Conservation (phyloP, 1,140 invertebrate genomes). For the Diabrotica undecimpunctata region DNA sequence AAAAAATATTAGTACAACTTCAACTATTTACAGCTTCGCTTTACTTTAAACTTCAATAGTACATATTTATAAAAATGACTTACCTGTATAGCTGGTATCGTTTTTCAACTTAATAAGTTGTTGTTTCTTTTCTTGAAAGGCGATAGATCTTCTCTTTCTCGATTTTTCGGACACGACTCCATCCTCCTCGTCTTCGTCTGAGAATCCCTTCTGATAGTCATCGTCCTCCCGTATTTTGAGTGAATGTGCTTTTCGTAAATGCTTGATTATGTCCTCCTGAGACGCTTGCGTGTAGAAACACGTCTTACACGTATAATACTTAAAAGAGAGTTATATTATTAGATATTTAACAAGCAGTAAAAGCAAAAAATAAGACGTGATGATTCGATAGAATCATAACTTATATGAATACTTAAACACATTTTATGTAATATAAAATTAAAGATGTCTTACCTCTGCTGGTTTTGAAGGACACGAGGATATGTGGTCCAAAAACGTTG, state of each 20-base stretch:
- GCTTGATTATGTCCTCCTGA: constrained; percentile 24
- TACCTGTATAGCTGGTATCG: background rate
- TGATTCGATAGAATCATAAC: too few species aligned
- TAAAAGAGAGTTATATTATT: too few species aligned
- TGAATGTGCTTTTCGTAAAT: constrained; percentile 25
- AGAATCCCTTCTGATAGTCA: constrained; percentile 6
- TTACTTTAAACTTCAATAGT: constrained; percentile 2
- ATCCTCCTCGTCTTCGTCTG: constrained; percentile 9
- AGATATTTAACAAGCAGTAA: too few species aligned
- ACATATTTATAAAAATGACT: background rate
- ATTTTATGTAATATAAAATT: too few species aligned
- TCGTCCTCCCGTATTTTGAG: constrained; percentile 20
- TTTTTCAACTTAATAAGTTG: background rate
- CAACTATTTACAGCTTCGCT: background rate
- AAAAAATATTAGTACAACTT: constrained; percentile 5
- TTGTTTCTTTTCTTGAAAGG: background rate
- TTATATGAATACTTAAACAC: too few species aligned
- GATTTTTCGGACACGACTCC: background rate
- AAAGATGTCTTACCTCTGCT: constrained; percentile 22
- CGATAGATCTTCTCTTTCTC: constrained; percentile 5
- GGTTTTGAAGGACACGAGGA: constrained; percentile 32
- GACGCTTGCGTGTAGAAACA: constrained; percentile 18
- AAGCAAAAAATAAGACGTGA: too few species aligned
- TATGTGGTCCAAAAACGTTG: constrained; percentile 31
- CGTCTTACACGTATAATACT: constrained; percentile 24